Base-by-base conservation (phyloP, 2,797 vertebrate species). In the Pteronotus mesoamericanus region DNA sequence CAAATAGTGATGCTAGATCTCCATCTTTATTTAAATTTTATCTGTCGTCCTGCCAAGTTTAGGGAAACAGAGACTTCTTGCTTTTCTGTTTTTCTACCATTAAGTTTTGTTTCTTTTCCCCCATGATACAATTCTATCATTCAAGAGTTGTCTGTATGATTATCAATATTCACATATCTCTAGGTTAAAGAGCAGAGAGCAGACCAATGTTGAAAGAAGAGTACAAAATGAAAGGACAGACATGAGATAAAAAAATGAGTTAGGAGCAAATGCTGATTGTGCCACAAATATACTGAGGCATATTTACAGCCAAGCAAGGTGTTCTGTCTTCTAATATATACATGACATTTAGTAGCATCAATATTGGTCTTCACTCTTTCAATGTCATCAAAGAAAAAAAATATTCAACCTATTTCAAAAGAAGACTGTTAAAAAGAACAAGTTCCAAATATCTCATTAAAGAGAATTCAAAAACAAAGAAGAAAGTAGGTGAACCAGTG, bases 401-500 rank as follows among this genome's bases (percentile, higher is more conserved):
- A 96, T 24, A 64, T 71, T 34, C 69, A 82, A 83, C 24, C 71
- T 59, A 82, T 91, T 59, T 51, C 68, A 77, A 95, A 94, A 74
- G 48, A 69, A 77, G 42, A 42, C 2, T 64, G 32, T 55, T 90
- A 29, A 82, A 90, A 89, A 75, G 24, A 72, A 55, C 9, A 83
- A 86, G 32, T n/a, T 19, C 37, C 55, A 46, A 66, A 84, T 24
- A 90, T 85, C 32, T 37, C 51, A 51, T 83, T 80, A 74, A 51
- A 92, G 80, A 93, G 42, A 92, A 44, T 3, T 5, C 55, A 66
- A 72, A 87, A 90, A 92, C 26, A 29, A 72, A 92, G 75, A 78
- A 2, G 82, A 86, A 91, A 90, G 1, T 59, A 4, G 53, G 26
- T 32, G 22, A 79, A 69, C 77, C 37, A 6, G 37, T 55, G 5